Percentiles rank a stretch among this genome's conserved stretches.
Evolutionary conservation across 2,888 invertebrate genomes (phyloP).

Genomic region (Stenotaenia linearis): DNA sequence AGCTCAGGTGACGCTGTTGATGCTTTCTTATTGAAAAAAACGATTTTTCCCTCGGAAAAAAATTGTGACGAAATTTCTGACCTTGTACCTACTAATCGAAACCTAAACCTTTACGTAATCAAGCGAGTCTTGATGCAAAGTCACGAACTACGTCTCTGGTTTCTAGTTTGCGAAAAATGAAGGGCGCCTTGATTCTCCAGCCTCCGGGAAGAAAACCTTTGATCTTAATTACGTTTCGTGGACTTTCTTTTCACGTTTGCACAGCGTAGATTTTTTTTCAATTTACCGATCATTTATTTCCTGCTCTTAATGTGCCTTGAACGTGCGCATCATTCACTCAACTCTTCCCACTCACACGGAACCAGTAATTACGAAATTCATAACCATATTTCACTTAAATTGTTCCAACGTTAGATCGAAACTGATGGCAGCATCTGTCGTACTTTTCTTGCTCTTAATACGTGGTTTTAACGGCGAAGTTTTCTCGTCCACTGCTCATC

Average conservation of each 20-base stretch:
- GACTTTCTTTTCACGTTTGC: not conserved
- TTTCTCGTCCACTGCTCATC: conserved; percentile 38
- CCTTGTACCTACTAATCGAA: not conserved
- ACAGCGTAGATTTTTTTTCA: not conserved
- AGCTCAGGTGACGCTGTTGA: no score
- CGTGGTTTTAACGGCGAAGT: conserved; percentile 34
- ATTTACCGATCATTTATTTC: not conserved
- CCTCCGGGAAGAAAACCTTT: conserved; percentile 14
- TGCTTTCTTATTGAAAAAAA: no score
- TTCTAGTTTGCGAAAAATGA: not conserved
- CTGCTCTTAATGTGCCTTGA: not conserved
- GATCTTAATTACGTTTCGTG: not conserved
- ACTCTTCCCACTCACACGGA: not conserved
- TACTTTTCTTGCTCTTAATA: not conserved
- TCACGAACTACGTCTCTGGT: not conserved
- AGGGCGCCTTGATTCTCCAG: conserved; percentile 3
- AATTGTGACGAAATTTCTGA: no score
- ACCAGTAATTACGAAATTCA: not conserved
- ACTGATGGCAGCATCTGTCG: conserved; percentile 2
- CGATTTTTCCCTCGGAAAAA: not conserved
- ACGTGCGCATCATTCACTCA: no score
- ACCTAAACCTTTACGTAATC: not conserved
- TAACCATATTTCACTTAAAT: not conserved
- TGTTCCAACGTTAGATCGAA: not conserved
- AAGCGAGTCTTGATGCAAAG: not conserved